A percentile compares a stretch with the other conserved stretches of the same genome.
Evolutionary conservation across 1,140 invertebrate species (phyloP).

Genomic region (Pseudomyrmex gracilis): DNA sequence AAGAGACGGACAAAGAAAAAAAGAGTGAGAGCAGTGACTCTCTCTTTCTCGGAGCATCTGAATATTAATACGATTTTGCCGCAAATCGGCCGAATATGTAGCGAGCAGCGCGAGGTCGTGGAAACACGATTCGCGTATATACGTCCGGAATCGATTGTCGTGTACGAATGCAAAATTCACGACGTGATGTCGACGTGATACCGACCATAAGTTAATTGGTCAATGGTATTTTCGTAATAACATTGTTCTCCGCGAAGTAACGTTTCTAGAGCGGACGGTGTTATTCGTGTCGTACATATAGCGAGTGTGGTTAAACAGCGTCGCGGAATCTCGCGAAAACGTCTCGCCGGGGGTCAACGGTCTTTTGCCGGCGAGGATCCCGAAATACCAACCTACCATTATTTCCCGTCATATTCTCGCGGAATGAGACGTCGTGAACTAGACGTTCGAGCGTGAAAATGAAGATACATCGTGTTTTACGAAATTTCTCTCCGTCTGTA

Average conservation of each 20-base stretch:
- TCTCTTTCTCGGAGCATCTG: too few relatives aligned
- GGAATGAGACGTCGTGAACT: background rate
- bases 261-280: constrained; percentile 29
- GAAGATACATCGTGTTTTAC: background rate
- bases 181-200: constrained; percentile 1
- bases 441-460: background rate
- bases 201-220: constrained; percentile 48
- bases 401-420: constrained; percentile 40
- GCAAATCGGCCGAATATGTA: constrained; percentile 1
- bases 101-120: background rate
- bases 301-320: background rate
- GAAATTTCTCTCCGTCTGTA: background rate
- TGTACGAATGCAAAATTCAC: constrained; percentile 28
- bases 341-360: constrained; percentile 41
- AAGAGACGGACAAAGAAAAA: too few relatives aligned
- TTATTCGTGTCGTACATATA: background rate
- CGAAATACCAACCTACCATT: constrained; percentile 58
- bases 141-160: constrained; percentile 35
- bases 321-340: constrained; percentile 47
- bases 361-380: constrained; percentile 25
- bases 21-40: background rate
- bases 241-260: background rate
- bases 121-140: background rate
- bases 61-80: constrained; percentile 10
- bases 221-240: background rate